phyloP scores from a whole-genome alignment of 2,888 invertebrate species.

The Noctua fimbriata region DNA sequence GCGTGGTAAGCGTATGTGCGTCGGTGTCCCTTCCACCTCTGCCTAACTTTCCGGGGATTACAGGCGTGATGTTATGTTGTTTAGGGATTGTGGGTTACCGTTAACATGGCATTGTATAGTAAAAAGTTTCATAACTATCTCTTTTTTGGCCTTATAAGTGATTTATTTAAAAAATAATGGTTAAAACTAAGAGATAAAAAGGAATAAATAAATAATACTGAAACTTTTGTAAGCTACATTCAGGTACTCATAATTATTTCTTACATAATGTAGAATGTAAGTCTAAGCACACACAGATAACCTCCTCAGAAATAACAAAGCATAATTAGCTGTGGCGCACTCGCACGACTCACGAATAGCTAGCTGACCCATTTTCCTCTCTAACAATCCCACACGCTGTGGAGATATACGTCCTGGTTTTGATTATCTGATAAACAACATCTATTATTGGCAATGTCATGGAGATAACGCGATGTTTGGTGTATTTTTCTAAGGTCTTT shows the following conservation, averaged over 20 bases:
- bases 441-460: not conserved
- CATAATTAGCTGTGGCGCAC: constrained; percentile 30
- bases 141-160: too few species aligned
- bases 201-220: not conserved
- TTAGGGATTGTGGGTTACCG: too few species aligned
- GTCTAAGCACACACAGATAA: not conserved
- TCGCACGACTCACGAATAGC: constrained; percentile 29
- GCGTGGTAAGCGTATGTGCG: too few species aligned
- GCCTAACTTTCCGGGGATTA: too few species aligned
- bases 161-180: too few species aligned
- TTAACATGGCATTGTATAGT: too few species aligned
- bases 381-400: constrained; percentile 18
- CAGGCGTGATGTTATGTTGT: too few species aligned
- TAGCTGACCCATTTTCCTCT: constrained; percentile 38
- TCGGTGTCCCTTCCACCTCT: too few species aligned
- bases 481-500: too few species aligned
- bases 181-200: too few species aligned
- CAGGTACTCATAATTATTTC: not conserved
- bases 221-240: not conserved
- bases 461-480: not conserved
- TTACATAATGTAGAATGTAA: not conserved
- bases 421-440: not conserved
- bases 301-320: constrained; percentile 2
- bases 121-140: too few species aligned
- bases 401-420: not conserved